A percentile compares a stretch with the other conserved stretches of the same genome.
These are phyloP conservation scores for Kryptopterus vitreolus DNA, from an alignment of 2,797 vertebrate genomes.

Conservation along the genomic window DNA sequence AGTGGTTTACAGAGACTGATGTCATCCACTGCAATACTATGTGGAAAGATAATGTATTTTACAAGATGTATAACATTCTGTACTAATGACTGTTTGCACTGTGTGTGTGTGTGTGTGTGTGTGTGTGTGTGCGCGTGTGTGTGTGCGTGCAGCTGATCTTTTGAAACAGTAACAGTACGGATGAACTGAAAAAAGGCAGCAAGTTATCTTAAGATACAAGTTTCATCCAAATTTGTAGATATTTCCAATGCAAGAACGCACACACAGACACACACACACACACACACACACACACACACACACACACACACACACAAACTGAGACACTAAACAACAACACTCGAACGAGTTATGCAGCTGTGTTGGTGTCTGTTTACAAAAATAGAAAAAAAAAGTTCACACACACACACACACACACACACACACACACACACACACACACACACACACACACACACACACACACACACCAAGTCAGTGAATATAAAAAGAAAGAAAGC, in stretches of 20 bases:
- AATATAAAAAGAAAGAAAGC: not conserved
- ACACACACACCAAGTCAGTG: not conserved
- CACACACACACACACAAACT: not conserved
- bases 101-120: not conserved
- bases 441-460: not conserved
- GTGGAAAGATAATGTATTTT: not conserved
- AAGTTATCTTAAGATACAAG: not conserved
- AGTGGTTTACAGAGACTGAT: slow-evolving; percentile 1
- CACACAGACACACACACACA: not conserved
- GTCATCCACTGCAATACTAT: slow-evolving; percentile 4
- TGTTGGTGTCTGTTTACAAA: not conserved
- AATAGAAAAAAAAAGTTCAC: slow-evolving; percentile 15
- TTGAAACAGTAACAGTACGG: not conserved
- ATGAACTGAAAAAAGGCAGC: not conserved
- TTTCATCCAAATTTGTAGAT: not conserved
- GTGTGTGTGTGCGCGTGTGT: not conserved
- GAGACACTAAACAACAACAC: not conserved
- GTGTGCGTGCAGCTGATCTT: not conserved
- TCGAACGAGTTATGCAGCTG: not conserved
- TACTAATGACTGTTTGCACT: not conserved
- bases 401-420: not conserved
- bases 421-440: not conserved
- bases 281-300: not conserved
- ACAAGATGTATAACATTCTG: not conserved
- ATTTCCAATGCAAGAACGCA: not conserved